These are phyloP conservation scores for Strongylocentrotus purpuratus DNA, from an alignment of 35 echinoderm and acorn worm genomes.

Conservation along the genomic window DNA sequence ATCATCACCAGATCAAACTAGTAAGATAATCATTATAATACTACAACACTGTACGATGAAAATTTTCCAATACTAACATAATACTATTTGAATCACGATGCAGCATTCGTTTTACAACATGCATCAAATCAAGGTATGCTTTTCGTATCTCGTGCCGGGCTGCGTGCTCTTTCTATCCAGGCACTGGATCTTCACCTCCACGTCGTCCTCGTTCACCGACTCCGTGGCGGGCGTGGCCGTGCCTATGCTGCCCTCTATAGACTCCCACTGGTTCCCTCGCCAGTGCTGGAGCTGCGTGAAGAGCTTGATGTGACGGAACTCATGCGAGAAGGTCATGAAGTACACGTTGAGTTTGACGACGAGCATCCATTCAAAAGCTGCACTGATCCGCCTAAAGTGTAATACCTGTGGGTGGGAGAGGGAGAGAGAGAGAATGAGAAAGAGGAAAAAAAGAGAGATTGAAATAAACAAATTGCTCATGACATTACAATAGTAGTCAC, in stretches of 20 bases:
- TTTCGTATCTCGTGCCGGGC: constrained; percentile 12
- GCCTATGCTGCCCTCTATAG: constrained; percentile 44
- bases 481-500: no score
- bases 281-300: constrained; percentile 29
- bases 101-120: not conserved
- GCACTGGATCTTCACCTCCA: constrained; percentile 45
- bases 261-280: constrained; percentile 39
- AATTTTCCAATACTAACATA: not conserved
- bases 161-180: not conserved
- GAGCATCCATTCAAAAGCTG: constrained; percentile 62
- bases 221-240: constrained; percentile 18
- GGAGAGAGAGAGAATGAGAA: not conserved
- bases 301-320: constrained; percentile 59
- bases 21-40: no score
- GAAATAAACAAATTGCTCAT: no score
- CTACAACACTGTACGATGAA: no score
- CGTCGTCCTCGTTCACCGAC: constrained; percentile 20
- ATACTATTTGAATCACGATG: not conserved
- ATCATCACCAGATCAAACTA: no score
- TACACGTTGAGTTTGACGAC: constrained; percentile 58
- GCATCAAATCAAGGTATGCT: constrained; percentile 42
- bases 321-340: constrained; percentile 55
- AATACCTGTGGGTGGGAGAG: constrained; percentile 44
- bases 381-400: constrained; percentile 55
- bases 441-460: not conserved